phyloP scores from a whole-genome alignment of 2,113 vertebrate genomes.

The Sialia sialis region DNA sequence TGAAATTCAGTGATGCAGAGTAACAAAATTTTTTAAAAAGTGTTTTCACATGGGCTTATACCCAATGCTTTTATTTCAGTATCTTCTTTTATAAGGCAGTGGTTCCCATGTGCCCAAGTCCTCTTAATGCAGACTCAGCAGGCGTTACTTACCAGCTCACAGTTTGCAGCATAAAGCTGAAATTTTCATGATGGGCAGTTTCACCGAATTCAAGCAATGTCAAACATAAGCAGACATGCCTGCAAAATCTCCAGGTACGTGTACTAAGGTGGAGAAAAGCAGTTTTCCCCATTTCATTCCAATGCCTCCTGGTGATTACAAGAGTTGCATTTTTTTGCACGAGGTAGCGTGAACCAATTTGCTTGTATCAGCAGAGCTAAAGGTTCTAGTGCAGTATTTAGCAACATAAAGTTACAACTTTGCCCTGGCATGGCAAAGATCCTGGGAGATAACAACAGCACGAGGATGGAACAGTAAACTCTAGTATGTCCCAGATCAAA shows the following conservation, averaged over 20 bases:
- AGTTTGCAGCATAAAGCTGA: not conserved
- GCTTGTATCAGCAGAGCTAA: not conserved
- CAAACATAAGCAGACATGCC: not conserved
- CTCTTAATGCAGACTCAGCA: not conserved
- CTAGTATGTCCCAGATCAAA: not conserved
- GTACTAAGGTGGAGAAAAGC: not conserved
- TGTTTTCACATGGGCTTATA: not conserved
- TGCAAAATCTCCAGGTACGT: not conserved
- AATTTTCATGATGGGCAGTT: not conserved
- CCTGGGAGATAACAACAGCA: not conserved
- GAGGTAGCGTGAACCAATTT: not conserved
- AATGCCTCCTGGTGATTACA: not conserved
- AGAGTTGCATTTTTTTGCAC: not conserved
- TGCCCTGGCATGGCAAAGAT: not conserved
- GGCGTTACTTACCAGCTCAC: not conserved
- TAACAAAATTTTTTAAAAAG: not conserved
- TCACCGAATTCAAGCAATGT: not conserved
- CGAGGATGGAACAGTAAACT: not conserved
- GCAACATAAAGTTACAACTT: not conserved
- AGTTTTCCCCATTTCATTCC: not conserved
- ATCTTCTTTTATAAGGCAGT: not conserved
- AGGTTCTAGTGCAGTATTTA: not conserved
- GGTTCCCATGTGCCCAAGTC: not conserved
- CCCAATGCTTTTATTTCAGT: not conserved
- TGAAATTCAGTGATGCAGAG: not conserved